Base-by-base conservation (phyloP, 2,888 invertebrate species). In the Andrena trimmerana region DNA sequence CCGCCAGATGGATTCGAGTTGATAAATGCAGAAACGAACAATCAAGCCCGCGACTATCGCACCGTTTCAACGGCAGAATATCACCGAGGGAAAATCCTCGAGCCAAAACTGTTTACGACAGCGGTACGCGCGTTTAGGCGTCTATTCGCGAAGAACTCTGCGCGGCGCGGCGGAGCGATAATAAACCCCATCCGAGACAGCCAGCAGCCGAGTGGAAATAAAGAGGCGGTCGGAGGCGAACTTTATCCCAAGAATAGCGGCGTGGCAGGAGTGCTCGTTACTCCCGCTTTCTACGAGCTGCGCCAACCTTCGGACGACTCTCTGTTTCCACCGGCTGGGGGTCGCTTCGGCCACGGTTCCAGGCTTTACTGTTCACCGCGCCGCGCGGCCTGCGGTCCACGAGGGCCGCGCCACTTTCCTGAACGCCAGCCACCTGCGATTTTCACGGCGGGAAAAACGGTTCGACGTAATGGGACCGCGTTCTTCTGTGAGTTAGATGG, bases 201-300 rank as follows among this genome's bases (percentile, higher is more conserved):
- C 78, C 67, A 62, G 82, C 86, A 86, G 76, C 83, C 73, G 67
- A 84, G 81, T 75, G 84, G 87, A 86, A 89, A 85, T 86, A 84
- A 87, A 86, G 85, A 79, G 78, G 57, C 78, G 71, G 83, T 81
- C 65, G 71, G 78, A 60, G 75, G 75, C 72, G 74, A 78, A 80
- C 85, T 81, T 86, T 80, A 80, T 86, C 81, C 80, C 66, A 80
- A 78, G 84, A 81, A 83, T 62, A 78, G 72, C 59, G 52, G 59
- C 59, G 62, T 29, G 52, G 74, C 57, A 60, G 60, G 71, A 87
- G 79, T 79, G 79, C 87, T 86, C 87, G 82, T 87, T 87, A 85
- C 83, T 87, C 29, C 68, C 76, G 50, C 68, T 87, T 85, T 59
- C 79, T 81, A 74, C 79, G 70, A 81, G 69, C n/a, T 52, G 24